Conservation (phyloP, 2,797 vertebrate genomes). For the Squalus acanthias region DNA sequence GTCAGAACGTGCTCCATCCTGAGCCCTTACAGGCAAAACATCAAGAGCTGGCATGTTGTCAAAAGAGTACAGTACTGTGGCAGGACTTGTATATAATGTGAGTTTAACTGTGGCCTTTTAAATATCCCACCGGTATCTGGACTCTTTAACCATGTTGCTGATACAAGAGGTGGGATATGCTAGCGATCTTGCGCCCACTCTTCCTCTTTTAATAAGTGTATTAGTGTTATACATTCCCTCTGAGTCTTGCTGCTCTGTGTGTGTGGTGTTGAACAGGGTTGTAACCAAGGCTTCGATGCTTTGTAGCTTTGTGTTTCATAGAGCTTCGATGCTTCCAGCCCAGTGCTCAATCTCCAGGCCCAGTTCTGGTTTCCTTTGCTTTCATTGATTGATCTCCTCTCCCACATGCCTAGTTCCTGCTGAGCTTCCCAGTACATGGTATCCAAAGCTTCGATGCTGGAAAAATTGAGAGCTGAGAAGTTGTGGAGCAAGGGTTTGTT, state of each 20-base stretch:
- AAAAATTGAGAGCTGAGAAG: not conserved
- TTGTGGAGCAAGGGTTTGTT: not conserved
- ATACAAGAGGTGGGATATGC: not conserved
- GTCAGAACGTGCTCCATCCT: not conserved
- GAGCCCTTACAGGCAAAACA: not conserved
- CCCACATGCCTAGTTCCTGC: not conserved
- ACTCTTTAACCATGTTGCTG: not conserved
- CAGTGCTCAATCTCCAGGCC: not conserved
- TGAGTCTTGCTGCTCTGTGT: not conserved
- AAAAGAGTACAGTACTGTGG: not conserved
- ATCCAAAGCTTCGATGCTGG: not conserved
- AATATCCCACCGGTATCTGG: not conserved
- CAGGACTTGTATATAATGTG: not conserved
- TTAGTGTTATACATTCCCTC: not conserved
- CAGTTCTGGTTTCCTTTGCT: not conserved
- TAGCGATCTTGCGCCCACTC: not conserved
- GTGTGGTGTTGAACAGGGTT: not conserved
- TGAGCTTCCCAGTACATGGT: not conserved
- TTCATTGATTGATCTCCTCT: not conserved
- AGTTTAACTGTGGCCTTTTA: not conserved
- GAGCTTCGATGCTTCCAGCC: not conserved
- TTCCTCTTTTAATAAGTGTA: not conserved
- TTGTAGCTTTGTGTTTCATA: not conserved
- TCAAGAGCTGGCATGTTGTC: not conserved
- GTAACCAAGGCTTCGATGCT: not conserved